phyloP scores from a whole-genome alignment of 2,797 vertebrate genomes.

The Gymnopithys bicolor region DNA sequence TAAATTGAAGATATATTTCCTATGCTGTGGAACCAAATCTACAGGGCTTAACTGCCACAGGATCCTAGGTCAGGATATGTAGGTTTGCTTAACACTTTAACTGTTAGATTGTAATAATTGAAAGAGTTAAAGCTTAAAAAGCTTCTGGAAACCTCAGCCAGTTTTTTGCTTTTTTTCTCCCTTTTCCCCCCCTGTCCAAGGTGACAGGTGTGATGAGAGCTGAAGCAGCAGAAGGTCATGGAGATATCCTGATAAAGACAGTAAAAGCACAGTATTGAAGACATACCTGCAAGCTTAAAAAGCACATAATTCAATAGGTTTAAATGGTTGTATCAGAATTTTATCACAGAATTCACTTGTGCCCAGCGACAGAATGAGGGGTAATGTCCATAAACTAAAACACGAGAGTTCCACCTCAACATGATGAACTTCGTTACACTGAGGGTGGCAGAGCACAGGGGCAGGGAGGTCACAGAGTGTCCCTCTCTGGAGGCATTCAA shows the following conservation, averaged over 20 bases:
- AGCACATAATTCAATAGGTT: background rate
- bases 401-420: background rate
- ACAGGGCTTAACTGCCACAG: background rate
- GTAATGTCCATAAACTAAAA: background rate
- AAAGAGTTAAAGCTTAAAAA: background rate
- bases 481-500: background rate
- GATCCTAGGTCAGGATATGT: background rate
- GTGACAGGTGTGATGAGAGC: background rate
- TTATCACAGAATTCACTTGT: background rate
- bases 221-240: background rate
- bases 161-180: background rate
- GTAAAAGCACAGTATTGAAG: background rate
- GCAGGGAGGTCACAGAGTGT: background rate
- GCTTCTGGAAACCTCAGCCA: background rate
- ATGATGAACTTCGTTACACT: background rate
- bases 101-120: background rate
- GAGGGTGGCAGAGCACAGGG: background rate
- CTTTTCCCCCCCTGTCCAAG: background rate
- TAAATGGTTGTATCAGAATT: background rate
- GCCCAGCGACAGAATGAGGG: accelerated
- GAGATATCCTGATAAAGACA: background rate
- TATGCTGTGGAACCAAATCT: background rate
- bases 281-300: background rate
- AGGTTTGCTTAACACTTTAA: background rate
- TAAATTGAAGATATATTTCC: background rate